phyloP scores from a whole-genome alignment of 2,888 invertebrate genomes.

The Formica aserva region DNA sequence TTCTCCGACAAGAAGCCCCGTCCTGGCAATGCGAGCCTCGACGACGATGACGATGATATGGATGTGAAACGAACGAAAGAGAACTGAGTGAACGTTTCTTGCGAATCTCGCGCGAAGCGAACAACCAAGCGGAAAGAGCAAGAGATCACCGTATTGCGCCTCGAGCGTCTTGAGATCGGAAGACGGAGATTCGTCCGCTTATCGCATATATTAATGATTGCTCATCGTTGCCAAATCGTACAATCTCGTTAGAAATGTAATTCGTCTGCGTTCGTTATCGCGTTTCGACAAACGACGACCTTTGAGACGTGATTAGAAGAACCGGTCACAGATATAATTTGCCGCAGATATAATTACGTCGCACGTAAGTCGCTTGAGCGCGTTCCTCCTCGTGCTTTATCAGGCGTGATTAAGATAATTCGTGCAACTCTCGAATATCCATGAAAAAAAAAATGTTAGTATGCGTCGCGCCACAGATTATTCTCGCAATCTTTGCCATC shows the following conservation, averaged over 20 bases:
- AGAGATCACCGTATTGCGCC: conserved; percentile 12
- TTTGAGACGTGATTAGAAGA: conserved; percentile 32
- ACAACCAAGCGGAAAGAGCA: conserved; percentile 23
- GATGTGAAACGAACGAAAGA: conserved; percentile 63
- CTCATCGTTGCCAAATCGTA: conserved; percentile 58
- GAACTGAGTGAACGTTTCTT: conserved; percentile 59
- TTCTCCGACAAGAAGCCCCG: conserved; percentile 70
- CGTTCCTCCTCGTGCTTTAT: conserved; percentile 37
- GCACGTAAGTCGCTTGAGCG: conserved; percentile 30
- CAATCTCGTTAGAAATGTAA: conserved; percentile 33
- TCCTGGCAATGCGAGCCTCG: conserved; percentile 68
- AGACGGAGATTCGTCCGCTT: conserved; percentile 73
- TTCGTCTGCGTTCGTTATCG: conserved; percentile 38
- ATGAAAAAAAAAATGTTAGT: conserved; percentile 46
- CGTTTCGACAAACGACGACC: conserved; percentile 14
- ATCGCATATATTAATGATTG: conserved; percentile 38
- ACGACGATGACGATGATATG: conserved; percentile 69
- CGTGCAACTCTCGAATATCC: conserved; percentile 38
- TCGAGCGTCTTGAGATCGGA: conserved; percentile 42
- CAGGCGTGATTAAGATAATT: conserved; percentile 10
- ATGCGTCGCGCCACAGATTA: conserved; percentile 11
- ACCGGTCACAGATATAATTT: conserved; percentile 24
- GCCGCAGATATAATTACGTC: conserved; percentile 27
- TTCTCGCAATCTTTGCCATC: conserved; percentile 64
- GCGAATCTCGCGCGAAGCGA: conserved; percentile 46